A percentile compares a stretch with the other conserved stretches of the same genome.
These are phyloP conservation scores for Himalopsyche anomala DNA, from an alignment of 2,888 invertebrate genomes.

Conservation along the genomic window DNA sequence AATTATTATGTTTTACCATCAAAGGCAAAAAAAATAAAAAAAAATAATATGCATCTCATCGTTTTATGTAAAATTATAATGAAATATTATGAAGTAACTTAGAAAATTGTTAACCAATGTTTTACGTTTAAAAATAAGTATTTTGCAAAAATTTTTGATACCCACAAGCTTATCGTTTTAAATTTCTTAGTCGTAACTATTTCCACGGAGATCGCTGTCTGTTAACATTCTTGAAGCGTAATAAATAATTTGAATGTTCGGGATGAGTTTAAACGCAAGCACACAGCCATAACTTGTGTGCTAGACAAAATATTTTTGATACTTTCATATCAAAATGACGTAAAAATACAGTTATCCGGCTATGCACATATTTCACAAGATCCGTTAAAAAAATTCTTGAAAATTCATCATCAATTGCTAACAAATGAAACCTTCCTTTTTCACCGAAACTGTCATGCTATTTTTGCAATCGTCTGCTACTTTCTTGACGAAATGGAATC, in stretches of 20 bases:
- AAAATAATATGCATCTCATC: constrained; percentile 61
- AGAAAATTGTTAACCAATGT: constrained; percentile 66
- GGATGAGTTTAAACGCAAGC: constrained; percentile 45
- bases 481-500: constrained; percentile 24
- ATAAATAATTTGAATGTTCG: constrained; percentile 53
- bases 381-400: background rate
- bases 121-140: constrained; percentile 65
- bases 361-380: constrained; percentile 50
- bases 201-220: constrained; percentile 43
- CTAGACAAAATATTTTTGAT: constrained; percentile 78
- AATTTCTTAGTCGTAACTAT: constrained; percentile 62
- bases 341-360: constrained; percentile 58
- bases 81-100: constrained; percentile 57
- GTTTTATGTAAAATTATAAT: constrained; percentile 59
- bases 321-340: constrained; percentile 73
- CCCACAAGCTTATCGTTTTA: constrained; percentile 64
- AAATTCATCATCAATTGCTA: background rate
- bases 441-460: constrained; percentile 35
- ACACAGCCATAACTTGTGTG: constrained; percentile 65
- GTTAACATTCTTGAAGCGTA: constrained; percentile 41
- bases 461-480: constrained; percentile 16
- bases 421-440: constrained; percentile 5
- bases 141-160: constrained; percentile 66
- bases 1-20: constrained; percentile 63
- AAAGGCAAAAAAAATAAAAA: constrained; percentile 50